Base-by-base conservation (phyloP, 1,140 invertebrate species). In the Papilio polyxenes region DNA sequence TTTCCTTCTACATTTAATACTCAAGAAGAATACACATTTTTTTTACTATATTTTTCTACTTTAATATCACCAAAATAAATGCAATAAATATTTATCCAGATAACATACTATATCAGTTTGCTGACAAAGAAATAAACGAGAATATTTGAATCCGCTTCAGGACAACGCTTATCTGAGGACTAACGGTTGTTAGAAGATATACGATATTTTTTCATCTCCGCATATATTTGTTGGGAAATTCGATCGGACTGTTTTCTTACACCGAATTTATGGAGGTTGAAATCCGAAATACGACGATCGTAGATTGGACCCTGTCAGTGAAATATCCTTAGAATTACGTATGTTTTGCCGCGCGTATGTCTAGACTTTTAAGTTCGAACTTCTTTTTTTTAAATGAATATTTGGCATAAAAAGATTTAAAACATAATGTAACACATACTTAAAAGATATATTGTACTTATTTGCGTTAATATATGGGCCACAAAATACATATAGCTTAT, bases 151-250 rank as follows among this genome's bases (percentile, higher is more conserved):
- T 76, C 49, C 20, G 65, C 65, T 69, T 69, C 23, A 69, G 23
- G 65, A 69, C 44, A n/a, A 17, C 72, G 11, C 75, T 76, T 76
- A 76, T 76, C 75, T 76, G n/a, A 20, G 4, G n/a, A 49, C 40
- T 75, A 75, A 75, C 48, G 75, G n/a, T 53, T 13, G 48, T 51
- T 76, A 51, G 9, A 51, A 76, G 75, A 76, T 76, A 76, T 76
- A 76, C 75, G 75, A 53, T 53, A 53, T 76, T 75, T 76, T 76
- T 76, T 76, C 75, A 76, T 76, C 75, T 53, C 23, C 48, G 17
- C 75, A 76, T 76, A 49, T 76, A 76, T 76, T 48, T 76, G n/a
- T 49, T 48, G 17, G 40, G 7, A 10, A 20, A 76, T 53, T 51
- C 44, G 75, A 76, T 76, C 44, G 75, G 75, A 53, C 49, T 76